Evolutionary conservation across 2,888 invertebrate genomes (phyloP).

Genomic region (Cyclophora albipunctata): DNA sequence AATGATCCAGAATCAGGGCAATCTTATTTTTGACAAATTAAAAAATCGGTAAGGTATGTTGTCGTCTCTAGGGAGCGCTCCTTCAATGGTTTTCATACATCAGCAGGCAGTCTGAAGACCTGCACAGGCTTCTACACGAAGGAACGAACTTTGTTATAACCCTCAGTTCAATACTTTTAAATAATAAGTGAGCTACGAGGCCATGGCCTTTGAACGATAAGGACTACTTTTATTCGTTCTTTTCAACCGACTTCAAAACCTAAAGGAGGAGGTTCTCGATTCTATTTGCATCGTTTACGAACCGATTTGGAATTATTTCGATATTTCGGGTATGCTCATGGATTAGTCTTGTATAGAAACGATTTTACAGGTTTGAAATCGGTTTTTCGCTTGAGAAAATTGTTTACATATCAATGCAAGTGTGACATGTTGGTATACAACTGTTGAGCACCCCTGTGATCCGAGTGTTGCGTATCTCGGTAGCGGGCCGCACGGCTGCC

Average conservation of each 20-base stretch:
- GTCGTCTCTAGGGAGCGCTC: neutral
- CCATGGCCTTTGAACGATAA: too few relatives aligned
- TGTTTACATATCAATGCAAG: too few relatives aligned
- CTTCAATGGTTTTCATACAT: neutral
- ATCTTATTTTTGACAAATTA: neutral
- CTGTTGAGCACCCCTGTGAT: conserved; percentile 23
- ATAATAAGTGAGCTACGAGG: neutral
- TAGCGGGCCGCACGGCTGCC: conserved; percentile 46
- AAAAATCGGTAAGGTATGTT: neutral
- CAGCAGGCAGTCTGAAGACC: neutral
- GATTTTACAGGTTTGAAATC: too few relatives aligned
- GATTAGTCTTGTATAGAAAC: too few relatives aligned
- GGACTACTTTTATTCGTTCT: neutral
- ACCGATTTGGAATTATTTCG: too few relatives aligned
- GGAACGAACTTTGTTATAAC: too few relatives aligned
- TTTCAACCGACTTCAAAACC: neutral
- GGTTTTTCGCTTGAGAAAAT: too few relatives aligned
- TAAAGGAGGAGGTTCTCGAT: too few relatives aligned
- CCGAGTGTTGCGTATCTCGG: conserved; percentile 55
- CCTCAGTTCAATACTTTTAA: neutral
- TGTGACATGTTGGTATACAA: neutral
- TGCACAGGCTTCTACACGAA: too few relatives aligned
- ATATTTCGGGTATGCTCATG: too few relatives aligned
- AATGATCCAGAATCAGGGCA: neutral
- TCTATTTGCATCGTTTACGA: too few relatives aligned